Evolutionary conservation across 2,113 vertebrate genomes (phyloP), one percentile per base, ranked within the genome.

Genomic region (Mormyrus iriodes): DNA sequence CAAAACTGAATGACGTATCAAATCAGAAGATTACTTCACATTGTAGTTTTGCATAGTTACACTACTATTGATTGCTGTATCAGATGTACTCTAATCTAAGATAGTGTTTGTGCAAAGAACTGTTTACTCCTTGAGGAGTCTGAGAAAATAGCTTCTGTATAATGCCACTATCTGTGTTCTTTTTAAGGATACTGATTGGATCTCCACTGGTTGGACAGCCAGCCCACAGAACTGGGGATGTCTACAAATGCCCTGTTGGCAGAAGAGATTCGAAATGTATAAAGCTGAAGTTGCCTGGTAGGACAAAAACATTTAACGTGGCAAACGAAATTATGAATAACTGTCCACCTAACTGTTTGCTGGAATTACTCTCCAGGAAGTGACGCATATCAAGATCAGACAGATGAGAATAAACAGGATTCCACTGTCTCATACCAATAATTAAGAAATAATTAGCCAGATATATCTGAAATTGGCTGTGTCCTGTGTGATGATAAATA

Each of bases 241-340:
- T 99, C 55, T 99, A 99, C 92, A 99, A 98, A 93, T 99, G 98
- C 90, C 97, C 96, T 0, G 97, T 98, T 19, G 95, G 96, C 42
- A 94, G 89, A 21, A 89, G 51, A 86, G 91, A 95, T 55, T 95
- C 91, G 27, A 91, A 91, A 7, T 99, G 98, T 79, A 86, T 95
- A 83, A 98, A 98, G 92, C 93, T 99, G 91, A 95, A 97, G 6
- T 93, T 99, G 61, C 96, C 98, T 91, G 95, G 98, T 99, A 96
- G 96, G 95, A 69, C 85, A 13, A 15, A 17, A 51, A 39, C 31
- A n/a, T 53, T 79, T 49, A 42, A n/a, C 31, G 19, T 24, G 76
- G 51, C n/a, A n/a, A 19, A 58, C 76, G 44, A 49, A 31, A 7
- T 24, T 35, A 79, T 51, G 65, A 31, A 31, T 19, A 13, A 4